Conservation (phyloP, 2,888 invertebrate genomes). For the Mythimna albipuncta region DNA sequence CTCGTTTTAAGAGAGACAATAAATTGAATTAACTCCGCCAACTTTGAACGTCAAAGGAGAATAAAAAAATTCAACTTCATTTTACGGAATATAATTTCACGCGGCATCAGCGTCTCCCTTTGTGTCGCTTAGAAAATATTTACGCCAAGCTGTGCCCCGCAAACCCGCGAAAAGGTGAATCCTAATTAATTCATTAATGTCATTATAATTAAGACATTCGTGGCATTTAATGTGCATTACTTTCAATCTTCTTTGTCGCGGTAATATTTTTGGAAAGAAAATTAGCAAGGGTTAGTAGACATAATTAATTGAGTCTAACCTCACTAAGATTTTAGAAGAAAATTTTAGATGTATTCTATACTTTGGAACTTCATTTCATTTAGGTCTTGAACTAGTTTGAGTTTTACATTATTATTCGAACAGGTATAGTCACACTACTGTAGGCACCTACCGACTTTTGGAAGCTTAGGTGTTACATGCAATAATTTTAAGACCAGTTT, state of each 20-base stretch:
- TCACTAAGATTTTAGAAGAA: constrained; percentile 7
- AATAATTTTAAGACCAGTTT: not conserved
- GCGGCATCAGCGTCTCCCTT: constrained; percentile 80
- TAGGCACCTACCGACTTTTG: not conserved
- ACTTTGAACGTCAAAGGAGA: constrained; percentile 87
- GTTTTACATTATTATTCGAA: not conserved
- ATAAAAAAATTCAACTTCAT: constrained; percentile 83
- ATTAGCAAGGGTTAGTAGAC: constrained; percentile 44
- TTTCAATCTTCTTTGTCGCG: constrained; percentile 67
- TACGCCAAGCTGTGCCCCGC: constrained; percentile 79
- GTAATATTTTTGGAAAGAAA: constrained; percentile 61
- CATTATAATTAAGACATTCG: constrained; percentile 82
- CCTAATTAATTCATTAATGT: constrained; percentile 87
- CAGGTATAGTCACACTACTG: not conserved
- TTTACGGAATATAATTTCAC: constrained; percentile 86
- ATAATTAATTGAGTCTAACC: constrained; percentile 12
- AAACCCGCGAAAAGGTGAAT: constrained; percentile 77
- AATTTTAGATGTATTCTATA: constrained; percentile 1
- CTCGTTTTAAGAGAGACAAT: constrained; percentile 89
- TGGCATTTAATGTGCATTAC: constrained; percentile 78
- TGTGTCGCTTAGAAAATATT: constrained; percentile 84
- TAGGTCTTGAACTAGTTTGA: too few relatives aligned
- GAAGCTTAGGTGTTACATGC: not conserved
- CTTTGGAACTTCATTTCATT: not conserved
- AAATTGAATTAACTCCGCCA: constrained; percentile 88